A percentile compares a stretch with the other conserved stretches of the same genome.
Evolutionary conservation across 2,113 vertebrate species (phyloP).

Genomic region (Diphyllodes magnificus): DNA sequence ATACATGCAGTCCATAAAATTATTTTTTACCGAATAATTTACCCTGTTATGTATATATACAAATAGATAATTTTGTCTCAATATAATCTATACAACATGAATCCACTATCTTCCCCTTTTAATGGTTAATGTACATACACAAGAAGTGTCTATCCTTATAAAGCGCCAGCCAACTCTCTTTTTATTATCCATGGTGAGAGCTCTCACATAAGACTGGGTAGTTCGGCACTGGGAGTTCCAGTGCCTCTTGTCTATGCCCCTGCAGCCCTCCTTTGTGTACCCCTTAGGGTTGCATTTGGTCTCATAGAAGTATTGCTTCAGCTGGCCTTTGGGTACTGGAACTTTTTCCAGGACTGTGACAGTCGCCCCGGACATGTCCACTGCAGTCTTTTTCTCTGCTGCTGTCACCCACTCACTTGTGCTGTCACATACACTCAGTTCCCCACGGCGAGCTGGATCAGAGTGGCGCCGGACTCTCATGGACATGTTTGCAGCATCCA

Average conservation of each 20-base stretch:
- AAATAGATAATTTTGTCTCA: conserved; percentile 99
- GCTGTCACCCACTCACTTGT: conserved; percentile 99
- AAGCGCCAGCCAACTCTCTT: conserved; percentile 98
- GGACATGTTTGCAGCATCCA: conserved; percentile 98
- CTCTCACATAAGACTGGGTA: conserved; percentile 98
- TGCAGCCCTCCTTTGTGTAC: conserved; percentile 98
- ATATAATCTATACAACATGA: conserved; percentile 98
- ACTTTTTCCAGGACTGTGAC: conserved; percentile 98
- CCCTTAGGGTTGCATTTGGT: conserved; percentile 99
- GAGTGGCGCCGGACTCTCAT: conserved; percentile 98
- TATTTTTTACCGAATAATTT: conserved; percentile 99
- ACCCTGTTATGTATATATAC: conserved; percentile 99
- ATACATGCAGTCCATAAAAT: conserved; percentile 99
- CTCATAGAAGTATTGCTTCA: conserved; percentile 99
- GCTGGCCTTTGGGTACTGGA: conserved; percentile 95
- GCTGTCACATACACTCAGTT: conserved; percentile 99
- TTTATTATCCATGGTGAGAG: conserved; percentile 99
- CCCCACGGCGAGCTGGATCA: conserved; percentile 91
- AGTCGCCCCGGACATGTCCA: conserved; percentile 98
- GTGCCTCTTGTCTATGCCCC: conserved; percentile 99
- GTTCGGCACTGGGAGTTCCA: conserved; percentile 99
- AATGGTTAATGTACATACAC: conserved; percentile 99
- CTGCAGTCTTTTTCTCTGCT: conserved; percentile 98
- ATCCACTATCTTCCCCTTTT: conserved; percentile 99
- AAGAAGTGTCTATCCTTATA: conserved; percentile 99